Conservation (phyloP, 2,113 vertebrate species). For the Aleadryas rufinucha region DNA sequence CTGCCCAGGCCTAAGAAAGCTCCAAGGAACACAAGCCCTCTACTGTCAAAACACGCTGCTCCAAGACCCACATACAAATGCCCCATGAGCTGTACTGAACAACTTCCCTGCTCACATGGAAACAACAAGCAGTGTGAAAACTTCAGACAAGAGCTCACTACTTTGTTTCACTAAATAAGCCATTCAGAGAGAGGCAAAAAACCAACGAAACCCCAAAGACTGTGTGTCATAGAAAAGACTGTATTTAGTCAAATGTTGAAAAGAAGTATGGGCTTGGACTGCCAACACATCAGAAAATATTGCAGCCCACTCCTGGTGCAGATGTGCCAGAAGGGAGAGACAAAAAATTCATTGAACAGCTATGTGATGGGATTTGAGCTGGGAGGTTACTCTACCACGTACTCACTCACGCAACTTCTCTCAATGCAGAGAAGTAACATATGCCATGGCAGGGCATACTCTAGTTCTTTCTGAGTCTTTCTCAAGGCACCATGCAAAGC, state of each 20-base stretch:
- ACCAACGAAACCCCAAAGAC: neutral
- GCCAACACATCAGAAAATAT: neutral
- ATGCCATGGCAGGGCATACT: neutral
- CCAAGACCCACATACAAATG: accelerated
- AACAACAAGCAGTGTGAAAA: neutral
- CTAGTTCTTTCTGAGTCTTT: neutral
- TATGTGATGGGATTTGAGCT: neutral
- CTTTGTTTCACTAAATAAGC: neutral
- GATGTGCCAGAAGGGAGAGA: neutral
- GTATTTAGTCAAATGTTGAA: neutral
- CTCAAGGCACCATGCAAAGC: neutral
- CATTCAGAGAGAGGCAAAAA: neutral
- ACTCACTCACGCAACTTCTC: neutral
- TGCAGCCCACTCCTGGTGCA: neutral
- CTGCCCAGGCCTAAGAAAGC: neutral
- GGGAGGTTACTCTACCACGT: neutral
- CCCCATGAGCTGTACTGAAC: neutral
- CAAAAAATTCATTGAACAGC: neutral
- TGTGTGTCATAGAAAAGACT: neutral
- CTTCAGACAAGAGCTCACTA: neutral
- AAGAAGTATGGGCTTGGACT: neutral
- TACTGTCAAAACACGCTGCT: neutral
- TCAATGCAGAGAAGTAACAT: neutral
- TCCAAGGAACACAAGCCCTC: neutral
- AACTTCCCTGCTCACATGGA: neutral